Evolutionary conservation across 2,888 invertebrate genomes (phyloP).

Genomic region (Halictus quadricinctus): DNA sequence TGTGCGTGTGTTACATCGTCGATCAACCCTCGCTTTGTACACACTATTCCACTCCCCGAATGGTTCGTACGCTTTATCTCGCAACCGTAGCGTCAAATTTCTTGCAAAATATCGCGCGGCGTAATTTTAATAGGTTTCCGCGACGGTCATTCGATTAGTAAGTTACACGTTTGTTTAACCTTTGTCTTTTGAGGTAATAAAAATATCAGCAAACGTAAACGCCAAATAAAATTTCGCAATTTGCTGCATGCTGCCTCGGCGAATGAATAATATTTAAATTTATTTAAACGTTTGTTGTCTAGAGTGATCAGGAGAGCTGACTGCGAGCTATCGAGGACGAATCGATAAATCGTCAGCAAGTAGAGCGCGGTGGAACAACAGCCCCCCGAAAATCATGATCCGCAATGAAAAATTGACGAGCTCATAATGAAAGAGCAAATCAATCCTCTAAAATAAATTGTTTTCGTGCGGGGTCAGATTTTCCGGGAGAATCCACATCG

Average conservation of each 20-base stretch:
- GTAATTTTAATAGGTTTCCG: not conserved
- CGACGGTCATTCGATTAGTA: too few relatives aligned
- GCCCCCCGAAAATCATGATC: not conserved
- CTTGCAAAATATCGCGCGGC: not conserved
- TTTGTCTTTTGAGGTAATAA: too few relatives aligned
- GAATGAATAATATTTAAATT: not conserved
- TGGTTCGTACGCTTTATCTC: not conserved
- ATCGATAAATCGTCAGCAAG: not conserved
- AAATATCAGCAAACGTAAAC: too few relatives aligned
- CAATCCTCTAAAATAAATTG: constrained; percentile 20
- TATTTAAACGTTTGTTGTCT: not conserved
- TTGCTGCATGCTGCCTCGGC: not conserved
- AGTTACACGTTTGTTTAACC: too few relatives aligned
- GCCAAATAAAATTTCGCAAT: not conserved
- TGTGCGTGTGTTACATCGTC: constrained; percentile 57
- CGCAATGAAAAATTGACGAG: not conserved
- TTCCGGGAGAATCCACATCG: constrained; percentile 22
- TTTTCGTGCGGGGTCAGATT: constrained; percentile 41
- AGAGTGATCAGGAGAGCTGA: not conserved
- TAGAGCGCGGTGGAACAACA: not conserved
- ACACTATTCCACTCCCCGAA: constrained; percentile 24
- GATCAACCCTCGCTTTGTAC: constrained; percentile 52
- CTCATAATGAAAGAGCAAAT: constrained; percentile 31
- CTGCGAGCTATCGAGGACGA: not conserved
- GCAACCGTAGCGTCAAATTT: constrained; percentile 1